These are phyloP conservation scores for Arvicola amphibius DNA, from an alignment of 2,797 vertebrate species.

Conservation along the genomic window DNA sequence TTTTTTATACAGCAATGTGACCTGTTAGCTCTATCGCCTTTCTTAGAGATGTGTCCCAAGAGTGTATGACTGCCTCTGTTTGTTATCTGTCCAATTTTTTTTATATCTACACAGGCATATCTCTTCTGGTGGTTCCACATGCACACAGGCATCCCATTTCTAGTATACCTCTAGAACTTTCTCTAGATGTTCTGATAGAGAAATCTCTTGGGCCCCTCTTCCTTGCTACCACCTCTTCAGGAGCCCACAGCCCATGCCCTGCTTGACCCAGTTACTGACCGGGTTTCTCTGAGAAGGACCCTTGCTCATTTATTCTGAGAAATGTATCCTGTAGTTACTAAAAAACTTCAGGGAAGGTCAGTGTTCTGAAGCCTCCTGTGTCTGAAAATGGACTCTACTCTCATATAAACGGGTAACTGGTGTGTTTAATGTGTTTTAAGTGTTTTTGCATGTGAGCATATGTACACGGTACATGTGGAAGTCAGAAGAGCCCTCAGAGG, in stretches of 20 bases:
- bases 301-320: neutral
- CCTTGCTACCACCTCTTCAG: neutral
- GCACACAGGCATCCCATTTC: neutral
- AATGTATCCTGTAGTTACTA: neutral
- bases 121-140: neutral
- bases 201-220: neutral
- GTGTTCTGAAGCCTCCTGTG: neutral
- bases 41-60: neutral
- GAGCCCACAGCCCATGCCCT: rapidly evolving
- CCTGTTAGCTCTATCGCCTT: neutral
- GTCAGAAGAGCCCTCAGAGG: neutral
- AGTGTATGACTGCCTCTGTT: neutral
- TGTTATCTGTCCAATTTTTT: neutral
- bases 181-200: neutral
- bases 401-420: neutral
- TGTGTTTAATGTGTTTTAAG: neutral
- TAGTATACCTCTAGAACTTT: neutral
- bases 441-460: neutral
- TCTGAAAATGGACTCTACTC: neutral
- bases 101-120: neutral
- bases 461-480: neutral
- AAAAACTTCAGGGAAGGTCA: neutral
- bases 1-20: neutral
- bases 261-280: no score
- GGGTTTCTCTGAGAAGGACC: neutral